A percentile compares a stretch with the other conserved stretches of the same genome.
Conservation (phyloP, 2,113 vertebrate species). For the Varanus salvator region DNA sequence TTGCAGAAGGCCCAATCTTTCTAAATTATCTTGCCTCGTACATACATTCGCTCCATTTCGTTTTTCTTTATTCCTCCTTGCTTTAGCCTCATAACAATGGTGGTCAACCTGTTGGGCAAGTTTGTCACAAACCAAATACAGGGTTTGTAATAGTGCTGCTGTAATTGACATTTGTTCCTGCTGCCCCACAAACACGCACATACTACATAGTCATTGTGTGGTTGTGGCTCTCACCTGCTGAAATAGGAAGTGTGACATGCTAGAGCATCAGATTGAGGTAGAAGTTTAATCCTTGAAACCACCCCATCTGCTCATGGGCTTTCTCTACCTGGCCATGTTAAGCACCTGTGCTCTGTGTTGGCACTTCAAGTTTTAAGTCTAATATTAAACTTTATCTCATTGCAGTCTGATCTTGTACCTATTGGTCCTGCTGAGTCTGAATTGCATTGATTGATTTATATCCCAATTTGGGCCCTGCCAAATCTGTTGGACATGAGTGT, state of each 20-base stretch:
- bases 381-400: neutral
- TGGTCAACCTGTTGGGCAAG: neutral
- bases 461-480: neutral
- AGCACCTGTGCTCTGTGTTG: too few relatives aligned
- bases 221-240: neutral
- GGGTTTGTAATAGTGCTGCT: neutral
- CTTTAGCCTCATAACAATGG: neutral
- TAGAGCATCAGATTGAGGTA: neutral
- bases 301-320: neutral
- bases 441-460: neutral
- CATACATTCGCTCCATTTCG: too few relatives aligned
- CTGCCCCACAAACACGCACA: neutral
- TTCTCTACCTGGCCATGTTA: neutral
- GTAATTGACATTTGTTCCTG: neutral
- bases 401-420: neutral
- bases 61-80: neutral
- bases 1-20: neutral
- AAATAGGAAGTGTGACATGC: too few relatives aligned
- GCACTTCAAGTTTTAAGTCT: neutral
- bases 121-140: neutral
- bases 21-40: too few relatives aligned
- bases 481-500: neutral
- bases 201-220: neutral
- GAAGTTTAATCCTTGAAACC: neutral
- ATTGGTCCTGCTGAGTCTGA: neutral